Evolutionary conservation across 2,888 invertebrate species (phyloP), one percentile per base, ranked within the genome.

Genomic region (Tetragonisca angustula): DNA sequence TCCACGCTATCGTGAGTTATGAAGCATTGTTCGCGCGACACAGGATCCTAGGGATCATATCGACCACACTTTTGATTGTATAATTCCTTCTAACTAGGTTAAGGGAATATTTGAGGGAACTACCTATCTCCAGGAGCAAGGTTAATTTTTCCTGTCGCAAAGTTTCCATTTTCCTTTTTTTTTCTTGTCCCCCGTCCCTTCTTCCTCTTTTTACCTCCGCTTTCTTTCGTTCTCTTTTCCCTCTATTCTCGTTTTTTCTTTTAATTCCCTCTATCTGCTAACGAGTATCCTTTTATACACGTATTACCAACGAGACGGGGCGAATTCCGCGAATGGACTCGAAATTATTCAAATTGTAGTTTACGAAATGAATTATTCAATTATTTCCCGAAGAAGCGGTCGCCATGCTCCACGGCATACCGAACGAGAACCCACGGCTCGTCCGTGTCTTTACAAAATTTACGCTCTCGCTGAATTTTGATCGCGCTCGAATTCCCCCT

Each of bases 311-410:
- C n/a, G 21, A 67, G 52, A 49, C 65, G 49, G n/a, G 9, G 43
- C 49, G 64, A 76, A 24, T 62, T 24, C 62, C 24, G 32, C 71
- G 80, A 77, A 59, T 50, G 21, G 76, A 43, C 54, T 24, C 27
- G 68, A 72, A 72, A 83, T 83, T 83, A 83, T 83, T 83, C 83
- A 76, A 82, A 68, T 72, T 17, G 61, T 62, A 76, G 83, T 72
- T 83, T 82, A 76, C 61, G 76, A 76, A 83, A 83, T 83, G 83
- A 82, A 83, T 83, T 82, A 83, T 83, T 83, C 83, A 83, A 83
- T 83, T 83, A 83, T 76, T 69, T 82, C 72, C 50, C 65, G 62
- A 67, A 76, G 70, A 76, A 62, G 54, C 56, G 68, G 72, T 67
- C 68, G 70, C 56, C 24, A 49, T 32, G 67, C 67, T 43, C 17